Base-by-base conservation (phyloP, 2,888 invertebrate species). In the Saturnia japonica region DNA sequence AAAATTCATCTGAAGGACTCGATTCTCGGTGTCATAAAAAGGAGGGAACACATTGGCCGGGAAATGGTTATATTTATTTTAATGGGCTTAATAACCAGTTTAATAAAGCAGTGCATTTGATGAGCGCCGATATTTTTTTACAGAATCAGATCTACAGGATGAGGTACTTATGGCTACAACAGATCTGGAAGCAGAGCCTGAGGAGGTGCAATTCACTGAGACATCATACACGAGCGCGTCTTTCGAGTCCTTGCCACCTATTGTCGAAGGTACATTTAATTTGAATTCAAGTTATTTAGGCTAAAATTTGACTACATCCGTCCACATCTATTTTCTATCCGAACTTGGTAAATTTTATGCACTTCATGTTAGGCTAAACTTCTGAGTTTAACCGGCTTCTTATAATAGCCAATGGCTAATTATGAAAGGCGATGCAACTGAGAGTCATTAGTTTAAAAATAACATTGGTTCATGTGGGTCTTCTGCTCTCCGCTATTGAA, bases 191-290 rank as follows among this genome's bases (percentile, higher is more conserved):
- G 83, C 81, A 0, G 89, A 88, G 12, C 84, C 83, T 0, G 89
- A 88, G 42, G 92, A 91, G 57, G 76, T 90, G 0, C 91, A 93
- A 75, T 94, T 79, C 77, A 93, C 92, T 0, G 93, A 92, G 14
- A 93, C 93, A 0, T 93, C 91, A 0, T 93, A 93, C 76, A 91
- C 91, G 71, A 92, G 92, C 74, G 93, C 92, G 1, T 91, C 92
- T 0, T 93, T 89, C 68, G 94, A 94, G 67, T 86, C 85, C 0
- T 68, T 93, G 0, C 92, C 93, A 6, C 85, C 85, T 6, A 68
- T 79, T 12, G 73, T 85, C 45, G 89, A 88, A 80, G 89, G 89
- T 89, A 81, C 12, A 9, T 28, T 0, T 28, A 14, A 28, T 12
- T 57, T 12, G 11, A n/a, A 19, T 43, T 8, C 9, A 19, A 19